Percentiles rank a stretch among this genome's conserved stretches.
phyloP scores from a whole-genome alignment of 2,797 vertebrate genomes.

The Platalea minor region DNA sequence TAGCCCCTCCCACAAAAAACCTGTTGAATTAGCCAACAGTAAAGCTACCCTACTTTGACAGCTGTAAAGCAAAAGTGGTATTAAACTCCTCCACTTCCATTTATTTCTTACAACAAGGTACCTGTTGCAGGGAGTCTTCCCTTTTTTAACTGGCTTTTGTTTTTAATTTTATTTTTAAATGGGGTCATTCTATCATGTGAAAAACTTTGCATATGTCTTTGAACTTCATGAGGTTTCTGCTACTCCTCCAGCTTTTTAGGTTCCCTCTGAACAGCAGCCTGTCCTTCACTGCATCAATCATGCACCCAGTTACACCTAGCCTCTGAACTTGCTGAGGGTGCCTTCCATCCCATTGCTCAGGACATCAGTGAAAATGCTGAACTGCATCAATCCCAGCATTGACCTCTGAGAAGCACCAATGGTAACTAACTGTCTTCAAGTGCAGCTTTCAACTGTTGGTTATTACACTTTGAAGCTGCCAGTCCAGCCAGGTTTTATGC shows the following conservation, averaged over 20 bases:
- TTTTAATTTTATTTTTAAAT: neutral
- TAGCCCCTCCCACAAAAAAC: no score
- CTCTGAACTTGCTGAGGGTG: neutral
- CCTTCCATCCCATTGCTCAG: neutral
- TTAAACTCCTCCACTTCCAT: neutral
- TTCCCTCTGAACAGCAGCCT: neutral
- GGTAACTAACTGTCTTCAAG: neutral
- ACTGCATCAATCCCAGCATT: neutral
- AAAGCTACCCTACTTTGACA: neutral
- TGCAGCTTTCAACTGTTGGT: neutral
- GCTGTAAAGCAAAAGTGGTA: neutral
- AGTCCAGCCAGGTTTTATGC: neutral
- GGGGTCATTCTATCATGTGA: neutral
- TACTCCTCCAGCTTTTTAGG: neutral
- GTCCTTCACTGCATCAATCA: neutral
- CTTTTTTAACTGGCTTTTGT: neutral
- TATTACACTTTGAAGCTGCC: neutral
- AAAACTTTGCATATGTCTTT: neutral
- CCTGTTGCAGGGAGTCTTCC: neutral
- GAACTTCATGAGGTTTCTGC: neutral
- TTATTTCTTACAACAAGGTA: neutral
- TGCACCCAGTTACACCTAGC: neutral
- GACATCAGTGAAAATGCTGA: neutral
- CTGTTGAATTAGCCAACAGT: neutral
- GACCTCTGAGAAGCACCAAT: neutral